phyloP scores from a whole-genome alignment of 2,797 vertebrate species.

The Chelidonichthys spinosus region DNA sequence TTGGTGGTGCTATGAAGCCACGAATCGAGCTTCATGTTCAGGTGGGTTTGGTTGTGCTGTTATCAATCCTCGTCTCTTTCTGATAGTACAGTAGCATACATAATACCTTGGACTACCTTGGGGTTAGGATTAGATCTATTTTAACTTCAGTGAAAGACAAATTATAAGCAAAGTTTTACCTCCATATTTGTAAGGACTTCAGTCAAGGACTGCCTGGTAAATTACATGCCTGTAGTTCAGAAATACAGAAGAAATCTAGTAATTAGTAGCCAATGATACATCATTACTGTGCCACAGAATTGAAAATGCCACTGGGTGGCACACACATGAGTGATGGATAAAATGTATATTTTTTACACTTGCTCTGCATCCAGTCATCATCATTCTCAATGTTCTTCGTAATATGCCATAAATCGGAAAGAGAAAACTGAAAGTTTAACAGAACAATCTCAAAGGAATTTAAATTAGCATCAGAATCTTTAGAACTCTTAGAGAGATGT shows the following conservation, averaged over 20 bases:
- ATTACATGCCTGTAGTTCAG: not conserved
- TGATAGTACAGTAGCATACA: not conserved
- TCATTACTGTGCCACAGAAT: not conserved
- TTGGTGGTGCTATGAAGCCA: slow-evolving; percentile 67
- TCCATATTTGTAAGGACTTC: not conserved
- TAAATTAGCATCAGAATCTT: not conserved
- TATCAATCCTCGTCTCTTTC: not conserved
- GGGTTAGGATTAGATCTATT: not conserved
- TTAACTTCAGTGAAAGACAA: slow-evolving; percentile 1
- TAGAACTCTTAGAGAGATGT: not conserved
- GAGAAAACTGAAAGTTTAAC: not conserved
- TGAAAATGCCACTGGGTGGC: not conserved
- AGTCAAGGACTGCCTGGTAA: not conserved
- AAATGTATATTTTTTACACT: slow-evolving; percentile 11
- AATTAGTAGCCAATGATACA: not conserved
- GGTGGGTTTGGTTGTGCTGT: accelerated
- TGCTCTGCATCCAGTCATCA: slow-evolving; percentile 1
- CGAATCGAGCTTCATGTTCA: not conserved
- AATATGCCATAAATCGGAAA: slow-evolving; percentile 10
- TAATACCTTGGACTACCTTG: not conserved
- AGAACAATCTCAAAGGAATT: not conserved
- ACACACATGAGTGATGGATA: not conserved
- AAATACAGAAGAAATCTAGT: not conserved
- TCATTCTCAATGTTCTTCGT: not conserved
- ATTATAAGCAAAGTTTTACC: not conserved